phyloP scores from a whole-genome alignment of 1,140 invertebrate species.

The Drosophila teissieri region DNA sequence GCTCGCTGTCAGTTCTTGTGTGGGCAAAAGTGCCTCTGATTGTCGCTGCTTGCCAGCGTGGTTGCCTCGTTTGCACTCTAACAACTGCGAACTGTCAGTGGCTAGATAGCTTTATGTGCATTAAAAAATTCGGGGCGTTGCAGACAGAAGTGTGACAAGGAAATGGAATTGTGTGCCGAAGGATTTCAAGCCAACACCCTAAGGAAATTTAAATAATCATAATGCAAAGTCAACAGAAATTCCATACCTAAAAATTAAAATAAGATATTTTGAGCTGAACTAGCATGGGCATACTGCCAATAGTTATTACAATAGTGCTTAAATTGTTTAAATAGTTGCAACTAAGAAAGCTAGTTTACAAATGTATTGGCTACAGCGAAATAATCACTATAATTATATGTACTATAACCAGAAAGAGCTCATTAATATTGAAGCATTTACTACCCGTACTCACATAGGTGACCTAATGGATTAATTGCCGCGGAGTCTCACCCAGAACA shows the following conservation, averaged over 20 bases:
- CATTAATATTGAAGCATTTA: background rate
- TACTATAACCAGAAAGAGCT: background rate
- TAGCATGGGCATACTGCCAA: no score
- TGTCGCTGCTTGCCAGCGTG: constrained; percentile 42
- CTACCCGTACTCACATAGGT: constrained; percentile 1
- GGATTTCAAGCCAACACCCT: background rate
- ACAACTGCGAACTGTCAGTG: constrained; percentile 69
- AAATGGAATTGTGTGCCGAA: constrained; percentile 14
- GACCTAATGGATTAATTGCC: constrained; percentile 35
- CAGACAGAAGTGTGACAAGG: constrained; percentile 53
- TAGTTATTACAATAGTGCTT: no score
- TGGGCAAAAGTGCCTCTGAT: constrained; percentile 49
- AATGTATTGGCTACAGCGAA: background rate
- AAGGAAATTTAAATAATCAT: background rate
- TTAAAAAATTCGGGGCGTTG: constrained; percentile 45
- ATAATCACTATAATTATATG: background rate
- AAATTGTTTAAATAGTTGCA: background rate
- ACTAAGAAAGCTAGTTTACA: background rate
- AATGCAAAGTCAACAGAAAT: no score
- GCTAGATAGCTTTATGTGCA: background rate
- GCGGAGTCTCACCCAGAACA: constrained; percentile 43
- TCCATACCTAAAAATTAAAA: background rate
- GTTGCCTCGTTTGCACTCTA: constrained; percentile 74
- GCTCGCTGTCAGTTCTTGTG: constrained; percentile 51
- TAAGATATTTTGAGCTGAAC: no score